A percentile compares a stretch with the other conserved stretches of the same genome.
Evolutionary conservation across 1,140 invertebrate genomes (phyloP).

Genomic region (Meloidogyne floridensis): DNA sequence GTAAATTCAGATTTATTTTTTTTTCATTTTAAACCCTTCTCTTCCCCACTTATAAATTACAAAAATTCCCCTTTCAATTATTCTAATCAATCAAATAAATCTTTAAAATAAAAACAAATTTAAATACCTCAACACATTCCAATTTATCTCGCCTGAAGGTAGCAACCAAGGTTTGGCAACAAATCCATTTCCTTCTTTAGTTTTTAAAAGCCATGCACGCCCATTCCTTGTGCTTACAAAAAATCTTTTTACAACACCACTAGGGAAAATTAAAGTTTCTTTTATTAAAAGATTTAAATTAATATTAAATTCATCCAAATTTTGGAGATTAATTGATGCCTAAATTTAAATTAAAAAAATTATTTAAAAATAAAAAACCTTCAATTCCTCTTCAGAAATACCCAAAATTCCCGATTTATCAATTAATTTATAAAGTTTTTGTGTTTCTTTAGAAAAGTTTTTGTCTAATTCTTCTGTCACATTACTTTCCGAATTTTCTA

Average conservation of each 20-base stretch:
- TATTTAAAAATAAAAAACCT: conserved; percentile 9
- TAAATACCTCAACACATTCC: conserved; percentile 25
- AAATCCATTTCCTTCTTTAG: conserved; percentile 26
- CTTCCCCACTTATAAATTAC: no score
- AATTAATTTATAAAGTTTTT: conserved; percentile 16
- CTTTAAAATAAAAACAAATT: conserved; percentile 10
- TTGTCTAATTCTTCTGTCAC: background rate
- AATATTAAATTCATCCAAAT: conserved; percentile 25
- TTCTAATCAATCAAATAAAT: background rate
- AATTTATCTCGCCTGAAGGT: conserved; percentile 40
- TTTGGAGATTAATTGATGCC: background rate
- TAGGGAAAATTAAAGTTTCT: conserved; percentile 22
- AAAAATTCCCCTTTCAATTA: no score
- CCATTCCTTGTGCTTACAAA: conserved; percentile 31
- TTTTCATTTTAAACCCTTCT: no score
- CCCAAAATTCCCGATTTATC: conserved; percentile 12
- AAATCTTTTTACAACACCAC: conserved; percentile 31
- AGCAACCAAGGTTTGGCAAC: conserved; percentile 38
- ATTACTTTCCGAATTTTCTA: background rate
- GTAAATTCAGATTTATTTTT: no score
- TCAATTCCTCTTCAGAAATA: conserved; percentile 15
- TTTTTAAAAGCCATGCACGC: conserved; percentile 24
- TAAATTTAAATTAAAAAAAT: conserved; percentile 8
- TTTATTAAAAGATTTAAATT: conserved; percentile 13
- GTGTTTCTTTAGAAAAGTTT: background rate